Percentiles rank a stretch among this genome's conserved stretches.
These are phyloP conservation scores for Ylistrum balloti DNA, from an alignment of 1,140 invertebrate genomes.

Conservation along the genomic window DNA sequence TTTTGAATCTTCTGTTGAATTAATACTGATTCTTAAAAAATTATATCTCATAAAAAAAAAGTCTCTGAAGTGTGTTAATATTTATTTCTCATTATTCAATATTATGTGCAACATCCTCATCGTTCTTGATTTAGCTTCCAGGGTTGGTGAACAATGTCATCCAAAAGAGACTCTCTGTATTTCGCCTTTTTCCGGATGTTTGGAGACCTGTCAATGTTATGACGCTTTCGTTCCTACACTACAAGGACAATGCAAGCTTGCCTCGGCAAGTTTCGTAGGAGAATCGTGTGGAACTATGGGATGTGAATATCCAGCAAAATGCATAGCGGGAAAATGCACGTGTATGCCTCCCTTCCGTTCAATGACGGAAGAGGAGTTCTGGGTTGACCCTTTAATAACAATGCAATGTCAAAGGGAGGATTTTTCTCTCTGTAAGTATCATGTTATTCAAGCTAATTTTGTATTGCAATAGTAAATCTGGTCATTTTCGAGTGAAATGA, in stretches of 20 bases:
- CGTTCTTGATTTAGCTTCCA: constrained; percentile 42
- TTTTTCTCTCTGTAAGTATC: constrained; percentile 48
- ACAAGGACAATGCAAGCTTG: constrained; percentile 56
- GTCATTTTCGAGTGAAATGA: no score
- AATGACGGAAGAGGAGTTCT: constrained; percentile 56
- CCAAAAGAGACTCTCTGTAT: constrained; percentile 44
- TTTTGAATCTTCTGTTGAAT: no score
- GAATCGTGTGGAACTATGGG: constrained; percentile 45
- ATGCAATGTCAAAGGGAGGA: constrained; percentile 45
- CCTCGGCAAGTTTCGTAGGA: constrained; percentile 47
- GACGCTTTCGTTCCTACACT: constrained; percentile 49
- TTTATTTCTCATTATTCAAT: no score
- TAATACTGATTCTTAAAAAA: no score
- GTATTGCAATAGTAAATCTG: no score
- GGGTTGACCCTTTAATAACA: constrained; percentile 48
- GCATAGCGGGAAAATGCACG: constrained; percentile 46
- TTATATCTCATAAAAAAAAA: no score
- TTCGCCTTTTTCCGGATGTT: constrained; percentile 56
- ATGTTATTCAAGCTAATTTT: no score
- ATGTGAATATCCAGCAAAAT: constrained; percentile 45
- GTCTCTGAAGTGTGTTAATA: no score
- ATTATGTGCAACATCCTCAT: no score
- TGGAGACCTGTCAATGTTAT: constrained; percentile 48
- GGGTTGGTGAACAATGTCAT: constrained; percentile 51
- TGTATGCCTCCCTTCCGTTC: constrained; percentile 50